A percentile compares a stretch with the other conserved stretches of the same genome.
These are phyloP conservation scores for Patagioenas fasciata DNA, from an alignment of 2,113 vertebrate genomes.

Conservation along the genomic window DNA sequence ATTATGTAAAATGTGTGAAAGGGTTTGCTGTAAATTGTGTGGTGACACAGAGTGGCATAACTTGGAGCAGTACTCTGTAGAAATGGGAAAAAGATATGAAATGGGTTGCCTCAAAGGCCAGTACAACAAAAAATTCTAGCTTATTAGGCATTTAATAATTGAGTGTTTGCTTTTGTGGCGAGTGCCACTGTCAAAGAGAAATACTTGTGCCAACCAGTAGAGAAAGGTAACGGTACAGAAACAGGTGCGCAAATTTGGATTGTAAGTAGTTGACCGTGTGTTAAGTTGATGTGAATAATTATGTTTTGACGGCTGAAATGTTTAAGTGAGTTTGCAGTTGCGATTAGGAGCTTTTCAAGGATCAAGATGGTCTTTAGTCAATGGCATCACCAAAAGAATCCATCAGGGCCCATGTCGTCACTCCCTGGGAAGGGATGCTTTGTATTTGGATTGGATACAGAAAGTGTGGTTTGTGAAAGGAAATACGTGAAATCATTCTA, in stretches of 20 bases:
- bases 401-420: not conserved
- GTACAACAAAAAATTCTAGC: not conserved
- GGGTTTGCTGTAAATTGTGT: not conserved
- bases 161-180: not conserved
- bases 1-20: not conserved
- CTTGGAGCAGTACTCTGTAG: not conserved
- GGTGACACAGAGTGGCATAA: not conserved
- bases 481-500: not conserved
- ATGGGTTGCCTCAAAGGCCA: not conserved
- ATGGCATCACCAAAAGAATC: not conserved
- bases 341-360: not conserved
- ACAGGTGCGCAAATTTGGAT: not conserved
- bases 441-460: not conserved
- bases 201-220: not conserved
- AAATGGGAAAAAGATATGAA: not conserved
- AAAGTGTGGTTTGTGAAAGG: not conserved
- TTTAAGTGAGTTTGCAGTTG: not conserved
- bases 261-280: not conserved
- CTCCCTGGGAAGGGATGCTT: not conserved
- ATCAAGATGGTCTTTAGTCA: not conserved
- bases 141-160: not conserved
- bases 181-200: not conserved
- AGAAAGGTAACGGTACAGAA: not conserved
- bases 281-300: not conserved
- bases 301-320: not conserved